Evolutionary conservation across 1,140 invertebrate genomes (phyloP), one percentile per base, ranked within the genome.

Genomic region (Glomeris maerens): DNA sequence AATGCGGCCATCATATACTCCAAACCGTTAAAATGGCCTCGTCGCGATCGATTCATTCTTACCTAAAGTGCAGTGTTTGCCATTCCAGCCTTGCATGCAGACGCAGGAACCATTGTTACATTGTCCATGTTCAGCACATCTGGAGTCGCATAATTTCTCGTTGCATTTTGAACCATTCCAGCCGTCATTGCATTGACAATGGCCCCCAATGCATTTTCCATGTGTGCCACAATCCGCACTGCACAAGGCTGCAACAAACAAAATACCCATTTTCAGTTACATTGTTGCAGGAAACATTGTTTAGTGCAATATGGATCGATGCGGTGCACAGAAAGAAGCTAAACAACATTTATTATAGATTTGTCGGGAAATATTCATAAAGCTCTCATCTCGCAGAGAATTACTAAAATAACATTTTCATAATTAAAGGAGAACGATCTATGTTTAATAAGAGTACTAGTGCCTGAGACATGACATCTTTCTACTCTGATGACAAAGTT

Each of bases 81-180:
- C 93, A 70, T 96, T 97, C 92, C 92, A 98, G 49, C 94, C 94
- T 66, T 89, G 84, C 20, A 84, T 82, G 67, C 94, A 98, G 39
- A 92, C 81, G 66, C 94, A 98, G 23, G 88, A 94, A 27, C 94
- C 94, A 66, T 98, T 96, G 63, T 87, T 83, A 68, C 95, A 98
- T 65, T 91, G 85, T 0, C 95, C 94, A 61, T 92, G 88, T 58
- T 92, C 86, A n/a, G 80, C 78, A 64, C 91, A 93, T 47, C 94
- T 80, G n/a, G 76, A 64, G 62, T 92, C 86, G 67, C 90, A 93
- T 13, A 85, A 82, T 52, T 84, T 72, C 21, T 61, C 56, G 66
- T 94, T 87, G 65, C 93, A 97, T 42, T 83, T 77, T 40, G 82
- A 75, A 23, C 92, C 92, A 1, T 81, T 87, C 89, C 90, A 97